A percentile compares a stretch with the other conserved stretches of the same genome.
Evolutionary conservation across 2,797 vertebrate genomes (phyloP).

Genomic region (Sylvia borin): DNA sequence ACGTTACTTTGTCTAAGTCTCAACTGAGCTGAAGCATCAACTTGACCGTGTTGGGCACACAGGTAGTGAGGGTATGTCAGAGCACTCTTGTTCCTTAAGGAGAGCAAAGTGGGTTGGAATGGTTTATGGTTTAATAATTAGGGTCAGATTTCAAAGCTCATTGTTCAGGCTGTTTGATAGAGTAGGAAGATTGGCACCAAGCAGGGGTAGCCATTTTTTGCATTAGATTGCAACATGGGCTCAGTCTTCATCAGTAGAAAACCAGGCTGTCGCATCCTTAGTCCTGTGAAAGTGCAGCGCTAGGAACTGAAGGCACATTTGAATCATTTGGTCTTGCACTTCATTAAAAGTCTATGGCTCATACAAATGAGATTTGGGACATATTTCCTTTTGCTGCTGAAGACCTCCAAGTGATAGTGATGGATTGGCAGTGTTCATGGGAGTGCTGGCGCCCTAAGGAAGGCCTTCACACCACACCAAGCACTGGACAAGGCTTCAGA

Average conservation of each 20-base stretch:
- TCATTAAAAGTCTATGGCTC: neutral
- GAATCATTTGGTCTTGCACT: neutral
- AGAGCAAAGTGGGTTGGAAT: neutral
- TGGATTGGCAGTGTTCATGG: neutral
- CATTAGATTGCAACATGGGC: neutral
- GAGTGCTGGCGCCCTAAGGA: accelerated
- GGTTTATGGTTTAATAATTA: neutral
- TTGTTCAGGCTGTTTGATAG: neutral
- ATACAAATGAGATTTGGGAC: neutral
- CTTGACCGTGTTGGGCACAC: accelerated
- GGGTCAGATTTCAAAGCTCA: neutral
- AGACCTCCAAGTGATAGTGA: neutral
- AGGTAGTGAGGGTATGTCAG: neutral
- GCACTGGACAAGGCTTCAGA: neutral
- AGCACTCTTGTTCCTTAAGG: neutral
- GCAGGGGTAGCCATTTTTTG: neutral
- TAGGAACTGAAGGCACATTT: neutral
- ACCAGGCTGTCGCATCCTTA: neutral
- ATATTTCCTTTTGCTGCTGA: neutral
- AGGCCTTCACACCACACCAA: neutral
- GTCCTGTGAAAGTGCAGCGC: neutral
- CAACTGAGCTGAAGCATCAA: neutral
- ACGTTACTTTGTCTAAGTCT: neutral
- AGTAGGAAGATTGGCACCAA: neutral
- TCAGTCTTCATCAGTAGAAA: neutral